Base-by-base conservation (phyloP, 2,113 vertebrate species). In the Neogale vison region DNA sequence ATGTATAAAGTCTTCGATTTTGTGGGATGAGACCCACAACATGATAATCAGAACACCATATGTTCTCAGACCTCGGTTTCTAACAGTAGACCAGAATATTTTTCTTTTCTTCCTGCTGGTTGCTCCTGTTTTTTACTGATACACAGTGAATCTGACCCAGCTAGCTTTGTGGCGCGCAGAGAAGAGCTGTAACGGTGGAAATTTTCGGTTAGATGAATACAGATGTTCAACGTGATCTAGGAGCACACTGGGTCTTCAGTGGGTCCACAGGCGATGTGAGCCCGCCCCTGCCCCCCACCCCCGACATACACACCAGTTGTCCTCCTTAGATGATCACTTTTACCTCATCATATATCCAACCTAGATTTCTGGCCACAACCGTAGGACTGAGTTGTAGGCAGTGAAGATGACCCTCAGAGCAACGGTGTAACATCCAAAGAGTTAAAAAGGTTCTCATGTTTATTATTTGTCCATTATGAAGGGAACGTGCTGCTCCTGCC, bases 71-170 rank as follows among this genome's bases (percentile, higher is more conserved):
- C 8, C 31, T 96, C 29, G 15, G 52, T 72, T 55, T 71, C 29
- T 93, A 71, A 85, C 34, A 61, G 26, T n/a, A 81, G 59, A 17
- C 12, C 20, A 45, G 21, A 95, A 29, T 69, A 45, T 20, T 96
- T 87, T 91, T 31, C 63, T 82, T 88, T 83, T 65, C 77, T 88
- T 95, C 71, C 13, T 77, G n/a, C 0, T 2, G 11, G 86, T 86
- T 96, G 71, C 45, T 96, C 88, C 71, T 86, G 18, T 76, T 77
- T 82, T 95, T 92, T 69, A 61, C 31, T 92, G 36, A 55, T 59
- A 2, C 5, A 36, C 6, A 20, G n/a, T 92, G 24, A 92, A 36
- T 88, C 89, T 92, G 50, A 52, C 34, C 23, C 21, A 77, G 39
- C 34, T 36, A 71, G 45, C 65, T 80, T 47, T 31, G 59, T 7